Evolutionary conservation across 2,888 invertebrate species (phyloP).

Genomic region (Drosophila tanythrix): DNA sequence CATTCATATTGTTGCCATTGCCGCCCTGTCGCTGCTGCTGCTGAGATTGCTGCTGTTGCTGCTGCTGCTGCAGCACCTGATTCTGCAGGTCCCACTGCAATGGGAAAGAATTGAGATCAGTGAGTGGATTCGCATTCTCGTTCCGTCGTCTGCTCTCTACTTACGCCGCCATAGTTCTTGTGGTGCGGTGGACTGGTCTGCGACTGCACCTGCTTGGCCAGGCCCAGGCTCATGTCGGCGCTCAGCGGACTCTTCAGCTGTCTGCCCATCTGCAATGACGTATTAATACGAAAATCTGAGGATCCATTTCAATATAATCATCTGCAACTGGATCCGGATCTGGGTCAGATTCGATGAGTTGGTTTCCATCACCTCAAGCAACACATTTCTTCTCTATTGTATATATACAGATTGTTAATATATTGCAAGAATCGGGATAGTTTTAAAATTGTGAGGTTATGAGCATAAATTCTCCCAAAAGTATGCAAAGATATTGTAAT

Average conservation of each 20-base stretch:
- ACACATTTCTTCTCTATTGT: neutral
- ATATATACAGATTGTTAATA: neutral
- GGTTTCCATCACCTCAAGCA: neutral
- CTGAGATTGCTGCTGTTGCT: conserved; percentile 85
- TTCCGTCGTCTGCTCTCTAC: conserved; percentile 51
- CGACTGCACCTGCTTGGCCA: conserved; percentile 85
- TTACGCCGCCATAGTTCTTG: conserved; percentile 85
- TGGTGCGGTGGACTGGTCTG: conserved; percentile 85
- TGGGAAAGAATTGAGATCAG: conserved; percentile 13
- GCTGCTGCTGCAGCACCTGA: conserved; percentile 84
- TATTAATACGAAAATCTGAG: neutral
- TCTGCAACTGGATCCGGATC: neutral
- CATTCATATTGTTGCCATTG: conserved; percentile 70
- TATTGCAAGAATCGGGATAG: neutral
- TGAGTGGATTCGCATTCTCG: conserved; percentile 2
- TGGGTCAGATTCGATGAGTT: neutral
- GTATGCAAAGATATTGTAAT: neutral
- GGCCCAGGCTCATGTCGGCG: conserved; percentile 84
- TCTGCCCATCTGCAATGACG: conserved; percentile 82
- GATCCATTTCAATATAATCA: neutral
- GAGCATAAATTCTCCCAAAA: neutral
- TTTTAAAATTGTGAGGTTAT: neutral
- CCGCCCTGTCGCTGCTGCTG: conserved; percentile 71
- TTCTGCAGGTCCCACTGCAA: conserved; percentile 84
- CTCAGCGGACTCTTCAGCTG: conserved; percentile 84